Evolutionary conservation across 2,113 vertebrate species (phyloP), one percentile per base, ranked within the genome.

Genomic region (Corydoras sp.): DNA sequence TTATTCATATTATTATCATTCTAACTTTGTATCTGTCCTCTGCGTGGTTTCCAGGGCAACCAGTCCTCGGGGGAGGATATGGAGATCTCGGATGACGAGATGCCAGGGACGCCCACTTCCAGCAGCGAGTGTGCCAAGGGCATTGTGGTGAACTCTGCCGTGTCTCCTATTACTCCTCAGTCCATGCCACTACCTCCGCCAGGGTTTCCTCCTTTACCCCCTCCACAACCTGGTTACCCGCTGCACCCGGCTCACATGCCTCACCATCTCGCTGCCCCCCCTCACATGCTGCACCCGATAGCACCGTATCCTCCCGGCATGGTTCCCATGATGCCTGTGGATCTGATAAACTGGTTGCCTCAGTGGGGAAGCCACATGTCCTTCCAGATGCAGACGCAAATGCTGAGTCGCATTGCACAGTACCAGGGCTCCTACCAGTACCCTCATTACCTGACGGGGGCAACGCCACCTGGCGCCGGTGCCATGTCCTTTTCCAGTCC

Each of bases 351-450:
- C 1, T 93, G 93, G 74, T 49, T 97, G 77, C 90, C 93, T 67
- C 94, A 98, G 82, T 99, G 95, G 96, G 93, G 92, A 0, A 91
- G 91, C 30, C 93, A 93, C 2, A 98, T 99, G 95, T 98, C 97
- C 77, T 99, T 99, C 87, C 97, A 99, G 86, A 99, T 99, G 97
- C 96, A 99, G 82, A 97, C 96, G 0, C 97, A 99, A 89, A 95
- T 99, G 95, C 80, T 99, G 81, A 99, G 96, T 84, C 95, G 96
- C 50, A 94, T 99, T 84, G 94, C 96, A 82, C 97, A 98, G 62
- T 94, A 90, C 0, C 89, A 97, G 63, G 90, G 93, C 18, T 85
- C 90, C 0, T 97, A 93, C 76, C 89, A 86, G 8, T 98, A 95
- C 13, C 93, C 91, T 0, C 96, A 92, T 10, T 96, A 92, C 80